Conservation (phyloP, 2,888 invertebrate genomes). For the Nowickia ferox region DNA sequence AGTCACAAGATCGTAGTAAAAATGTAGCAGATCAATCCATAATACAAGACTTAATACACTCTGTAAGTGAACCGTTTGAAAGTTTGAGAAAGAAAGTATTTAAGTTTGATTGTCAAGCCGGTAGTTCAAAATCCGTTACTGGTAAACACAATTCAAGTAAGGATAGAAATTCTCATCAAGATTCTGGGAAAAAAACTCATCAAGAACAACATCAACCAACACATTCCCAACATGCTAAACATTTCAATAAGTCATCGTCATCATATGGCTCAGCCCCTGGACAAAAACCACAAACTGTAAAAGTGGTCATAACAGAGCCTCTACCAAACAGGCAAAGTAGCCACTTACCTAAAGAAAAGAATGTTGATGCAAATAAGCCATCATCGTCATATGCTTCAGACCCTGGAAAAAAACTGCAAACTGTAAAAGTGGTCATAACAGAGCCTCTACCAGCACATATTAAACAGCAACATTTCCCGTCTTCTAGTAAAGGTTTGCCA, state of each 20-base stretch:
- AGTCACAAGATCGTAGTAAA: constrained; percentile 6
- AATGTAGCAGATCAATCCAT: not conserved
- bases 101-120: not conserved
- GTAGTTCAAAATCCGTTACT: not conserved
- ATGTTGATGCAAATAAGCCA: not conserved
- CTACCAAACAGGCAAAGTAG: not conserved
- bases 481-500: constrained; percentile 19
- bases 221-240: constrained; percentile 15
- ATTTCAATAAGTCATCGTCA: not conserved
- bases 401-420: constrained; percentile 43
- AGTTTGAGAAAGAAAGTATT: constrained; percentile 43
- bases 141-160: not conserved
- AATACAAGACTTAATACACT: constrained; percentile 10
- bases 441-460: constrained; percentile 51
- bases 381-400: too few species aligned
- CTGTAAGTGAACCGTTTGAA: constrained; percentile 21
- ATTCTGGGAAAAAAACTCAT: not conserved
- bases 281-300: constrained; percentile 53
- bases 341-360: not conserved
- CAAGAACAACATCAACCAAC: constrained; percentile 15
- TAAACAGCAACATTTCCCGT: constrained; percentile 37
- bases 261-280: not conserved
- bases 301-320: constrained; percentile 65
- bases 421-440: constrained; percentile 67
- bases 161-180: constrained; percentile 8